phyloP scores from a whole-genome alignment of 35 echinoderm and acorn worm genomes.

The Hemicentrotus pulcherrimus region DNA sequence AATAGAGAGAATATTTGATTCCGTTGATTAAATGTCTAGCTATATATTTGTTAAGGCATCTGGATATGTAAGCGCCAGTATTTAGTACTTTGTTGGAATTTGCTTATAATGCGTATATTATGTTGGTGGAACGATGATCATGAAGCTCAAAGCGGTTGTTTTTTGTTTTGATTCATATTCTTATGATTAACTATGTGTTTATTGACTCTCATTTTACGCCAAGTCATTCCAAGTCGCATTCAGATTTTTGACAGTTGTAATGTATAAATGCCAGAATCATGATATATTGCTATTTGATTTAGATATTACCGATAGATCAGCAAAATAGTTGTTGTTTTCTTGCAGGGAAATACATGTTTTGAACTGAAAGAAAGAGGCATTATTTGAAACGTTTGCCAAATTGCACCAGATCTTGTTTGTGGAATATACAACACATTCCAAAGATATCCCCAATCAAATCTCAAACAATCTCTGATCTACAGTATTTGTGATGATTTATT shows the following conservation, averaged over 20 bases:
- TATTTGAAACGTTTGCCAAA: background rate
- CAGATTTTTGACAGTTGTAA: background rate
- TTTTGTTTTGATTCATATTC: background rate
- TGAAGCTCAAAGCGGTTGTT: background rate
- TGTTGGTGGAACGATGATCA: background rate
- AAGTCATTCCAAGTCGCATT: background rate
- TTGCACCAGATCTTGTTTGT: background rate
- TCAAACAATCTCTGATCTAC: background rate
- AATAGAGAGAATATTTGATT: conserved; percentile 11
- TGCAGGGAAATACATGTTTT: background rate
- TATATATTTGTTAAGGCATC: conserved; percentile 2
- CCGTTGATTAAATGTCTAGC: conserved; percentile 1
- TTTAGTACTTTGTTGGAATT: conserved; percentile 3
- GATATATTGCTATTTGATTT: background rate
- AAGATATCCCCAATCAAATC: background rate
- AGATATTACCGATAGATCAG: background rate
- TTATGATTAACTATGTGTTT: background rate
- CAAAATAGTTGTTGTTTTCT: background rate
- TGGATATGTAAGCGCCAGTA: background rate
- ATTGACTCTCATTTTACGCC: background rate
- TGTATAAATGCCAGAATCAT: background rate
- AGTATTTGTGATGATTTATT: background rate
- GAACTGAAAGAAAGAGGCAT: background rate
- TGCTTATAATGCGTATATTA: background rate
- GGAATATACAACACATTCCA: background rate